A percentile compares a stretch with the other conserved stretches of the same genome.
Evolutionary conservation across 2,797 vertebrate genomes (phyloP).

Genomic region (Pangasius mekongensis): DNA sequence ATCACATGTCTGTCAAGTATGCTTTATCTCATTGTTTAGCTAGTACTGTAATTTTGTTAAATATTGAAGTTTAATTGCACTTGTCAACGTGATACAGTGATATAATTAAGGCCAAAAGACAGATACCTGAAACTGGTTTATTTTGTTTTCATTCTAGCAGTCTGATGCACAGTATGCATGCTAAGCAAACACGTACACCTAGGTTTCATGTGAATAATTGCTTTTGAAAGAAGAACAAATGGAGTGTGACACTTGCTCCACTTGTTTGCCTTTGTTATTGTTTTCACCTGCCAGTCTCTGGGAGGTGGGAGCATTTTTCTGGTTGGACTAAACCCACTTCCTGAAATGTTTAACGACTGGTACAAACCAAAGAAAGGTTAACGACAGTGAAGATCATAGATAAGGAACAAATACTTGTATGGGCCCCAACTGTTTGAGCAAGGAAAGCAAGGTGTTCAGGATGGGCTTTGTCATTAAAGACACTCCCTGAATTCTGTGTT

Average conservation of each 20-base stretch:
- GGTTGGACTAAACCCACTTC: slow-evolving; percentile 50
- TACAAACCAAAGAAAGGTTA: slow-evolving; percentile 40
- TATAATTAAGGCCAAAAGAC: background rate
- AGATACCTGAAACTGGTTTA: background rate
- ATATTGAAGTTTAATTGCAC: slow-evolving; percentile 3
- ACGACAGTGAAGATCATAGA: slow-evolving; percentile 37
- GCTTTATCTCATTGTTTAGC: background rate
- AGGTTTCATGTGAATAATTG: slow-evolving; percentile 31
- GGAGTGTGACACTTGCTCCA: slow-evolving; percentile 10
- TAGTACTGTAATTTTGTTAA: background rate
- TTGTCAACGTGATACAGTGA: background rate
- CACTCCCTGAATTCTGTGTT: slow-evolving; percentile 41
- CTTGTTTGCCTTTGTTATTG: slow-evolving; percentile 50
- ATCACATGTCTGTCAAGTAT: background rate
- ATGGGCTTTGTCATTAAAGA: slow-evolving; percentile 41
- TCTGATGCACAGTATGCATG: slow-evolving; percentile 7
- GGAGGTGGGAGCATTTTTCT: slow-evolving; percentile 19
- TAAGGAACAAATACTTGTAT: slow-evolving; percentile 50
- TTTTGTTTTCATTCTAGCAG: background rate
- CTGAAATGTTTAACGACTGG: slow-evolving; percentile 57
- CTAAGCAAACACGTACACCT: background rate
- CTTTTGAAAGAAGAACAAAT: slow-evolving; percentile 25
- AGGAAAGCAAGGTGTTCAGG: slow-evolving; percentile 30
- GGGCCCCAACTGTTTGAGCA: slow-evolving; percentile 41
- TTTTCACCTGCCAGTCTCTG: slow-evolving; percentile 50